phyloP scores from a whole-genome alignment of 1,140 invertebrate species.

The Cotesia chilonis region DNA sequence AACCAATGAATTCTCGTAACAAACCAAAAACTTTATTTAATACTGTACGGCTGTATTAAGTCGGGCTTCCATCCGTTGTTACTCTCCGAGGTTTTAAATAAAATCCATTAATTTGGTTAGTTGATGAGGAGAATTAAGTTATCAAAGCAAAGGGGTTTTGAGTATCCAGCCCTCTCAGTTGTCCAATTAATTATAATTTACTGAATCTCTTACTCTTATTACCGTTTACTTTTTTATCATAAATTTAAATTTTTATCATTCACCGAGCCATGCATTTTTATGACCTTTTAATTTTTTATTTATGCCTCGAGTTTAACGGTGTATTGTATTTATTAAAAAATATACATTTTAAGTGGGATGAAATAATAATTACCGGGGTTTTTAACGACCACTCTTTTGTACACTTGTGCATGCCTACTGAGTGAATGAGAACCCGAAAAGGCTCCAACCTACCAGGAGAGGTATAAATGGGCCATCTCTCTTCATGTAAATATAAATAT shows the following conservation, averaged over 20 bases:
- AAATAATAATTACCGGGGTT: background rate
- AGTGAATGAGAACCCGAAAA: slow-evolving; percentile 8
- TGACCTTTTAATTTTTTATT: slow-evolving; percentile 1
- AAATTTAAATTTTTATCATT: background rate
- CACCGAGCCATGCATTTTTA: background rate
- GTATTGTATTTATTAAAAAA: background rate
- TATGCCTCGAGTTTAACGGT: background rate
- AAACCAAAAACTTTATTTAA: too few species aligned
- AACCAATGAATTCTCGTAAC: too few species aligned
- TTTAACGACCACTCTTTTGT: background rate
- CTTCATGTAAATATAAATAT: background rate
- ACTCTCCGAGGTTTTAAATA: background rate
- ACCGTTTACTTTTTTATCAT: slow-evolving; percentile 38
- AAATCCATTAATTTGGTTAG: background rate
- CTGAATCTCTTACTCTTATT: slow-evolving; percentile 50
- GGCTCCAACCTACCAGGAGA: background rate
- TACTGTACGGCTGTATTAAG: too few species aligned
- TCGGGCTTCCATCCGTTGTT: too few species aligned
- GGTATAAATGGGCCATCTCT: slow-evolving; percentile 51
- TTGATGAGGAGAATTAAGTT: background rate
- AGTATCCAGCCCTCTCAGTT: slow-evolving; percentile 34
- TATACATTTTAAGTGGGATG: slow-evolving; percentile 4
- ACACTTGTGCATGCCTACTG: slow-evolving; percentile 8
- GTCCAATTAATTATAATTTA: slow-evolving; percentile 51
- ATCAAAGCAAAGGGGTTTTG: background rate